phyloP scores from a whole-genome alignment of 2,888 invertebrate genomes.

The Plagiodera versicolora region DNA sequence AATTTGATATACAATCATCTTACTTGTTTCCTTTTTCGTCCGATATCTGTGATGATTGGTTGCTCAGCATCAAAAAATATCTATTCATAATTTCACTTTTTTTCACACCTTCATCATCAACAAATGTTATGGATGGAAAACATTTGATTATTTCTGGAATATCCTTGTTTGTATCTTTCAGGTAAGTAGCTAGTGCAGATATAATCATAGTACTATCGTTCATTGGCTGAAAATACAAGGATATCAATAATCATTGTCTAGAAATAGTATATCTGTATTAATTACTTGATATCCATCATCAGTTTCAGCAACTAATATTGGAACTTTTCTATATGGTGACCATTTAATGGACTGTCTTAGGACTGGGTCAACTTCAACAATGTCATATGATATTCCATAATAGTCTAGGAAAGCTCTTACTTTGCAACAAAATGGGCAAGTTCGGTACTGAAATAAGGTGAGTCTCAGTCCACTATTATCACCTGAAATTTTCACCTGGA shows the following conservation, averaged over 20 bases:
- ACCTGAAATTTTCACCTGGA: constrained; percentile 65
- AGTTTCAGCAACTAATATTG: constrained; percentile 79
- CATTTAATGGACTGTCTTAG: constrained; percentile 88
- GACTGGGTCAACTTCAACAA: constrained; percentile 97
- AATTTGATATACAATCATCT: too few species aligned
- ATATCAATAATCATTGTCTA: not conserved
- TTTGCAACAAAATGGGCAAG: constrained; percentile 98
- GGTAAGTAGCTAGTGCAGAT: constrained; percentile 79
- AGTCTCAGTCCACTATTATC: constrained; percentile 74
- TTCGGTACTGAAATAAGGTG: constrained; percentile 93
- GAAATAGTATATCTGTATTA: not conserved
- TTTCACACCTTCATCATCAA: constrained; percentile 68
- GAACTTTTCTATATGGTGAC: constrained; percentile 94
- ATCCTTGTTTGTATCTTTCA: constrained; percentile 63
- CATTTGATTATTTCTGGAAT: constrained; percentile 73
- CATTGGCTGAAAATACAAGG: constrained; percentile 66
- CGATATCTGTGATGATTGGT: constrained; percentile 53
- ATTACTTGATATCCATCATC: constrained; percentile 70
- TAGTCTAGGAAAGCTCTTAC: constrained; percentile 88
- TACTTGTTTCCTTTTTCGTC: constrained; percentile 63
- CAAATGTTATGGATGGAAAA: constrained; percentile 73
- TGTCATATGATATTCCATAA: constrained; percentile 89
- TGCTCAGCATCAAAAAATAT: constrained; percentile 84
- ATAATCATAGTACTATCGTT: constrained; percentile 94
- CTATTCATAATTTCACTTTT: constrained; percentile 80